Evolutionary conservation across 2,113 vertebrate species (phyloP), one percentile per base, ranked within the genome.

Genomic region (Mugil cephalus): DNA sequence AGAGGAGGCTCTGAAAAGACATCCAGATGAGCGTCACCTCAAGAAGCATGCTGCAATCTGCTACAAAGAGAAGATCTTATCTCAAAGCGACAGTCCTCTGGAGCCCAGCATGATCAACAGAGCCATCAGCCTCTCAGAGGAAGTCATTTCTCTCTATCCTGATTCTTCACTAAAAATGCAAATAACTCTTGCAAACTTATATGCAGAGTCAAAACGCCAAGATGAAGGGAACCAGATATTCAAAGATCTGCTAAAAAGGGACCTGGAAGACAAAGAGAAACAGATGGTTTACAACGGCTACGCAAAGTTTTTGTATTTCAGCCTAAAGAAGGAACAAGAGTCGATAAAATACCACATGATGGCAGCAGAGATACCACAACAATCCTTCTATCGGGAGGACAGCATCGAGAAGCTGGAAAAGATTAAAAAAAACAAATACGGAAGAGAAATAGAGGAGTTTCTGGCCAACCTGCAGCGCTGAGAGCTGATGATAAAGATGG

Each of bases 231-330:
- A 89, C 4, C 58, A 73, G 72, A 74, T 83, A 1, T 90, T 50
- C 17, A 0, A 66, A 1, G 62, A 80, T 2, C 53, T 91, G 35
- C 60, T 91, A 0, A 2, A 46, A 7, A 71, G 52, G 1, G 51
- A 75, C 2, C 70, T 83, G 34, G 86, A 81, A 6, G 61, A 71
- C 5, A 0, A 35, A 19, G 67, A 4, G 1, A 0, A 18, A 8
- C 89, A 87, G 62, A 83, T 75, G 42, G 62, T 91, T 19, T 86
- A 83, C 79, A 74, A 55, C 65, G 10, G 0, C 13, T 88, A 89
- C 1, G 89, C 86, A 4, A 72, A 76, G 14, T n/a, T 86, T 18
- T 17, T 84, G 1, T n/a, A 83, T 13, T 61, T 34, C 7, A 1
- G 9, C 0, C 56, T 8, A 8, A 56, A 62, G 6, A 43, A 83